A percentile compares a stretch with the other conserved stretches of the same genome.
These are phyloP conservation scores for Antrozous pallidus DNA, from an alignment of 2,797 vertebrate genomes.

Conservation along the genomic window DNA sequence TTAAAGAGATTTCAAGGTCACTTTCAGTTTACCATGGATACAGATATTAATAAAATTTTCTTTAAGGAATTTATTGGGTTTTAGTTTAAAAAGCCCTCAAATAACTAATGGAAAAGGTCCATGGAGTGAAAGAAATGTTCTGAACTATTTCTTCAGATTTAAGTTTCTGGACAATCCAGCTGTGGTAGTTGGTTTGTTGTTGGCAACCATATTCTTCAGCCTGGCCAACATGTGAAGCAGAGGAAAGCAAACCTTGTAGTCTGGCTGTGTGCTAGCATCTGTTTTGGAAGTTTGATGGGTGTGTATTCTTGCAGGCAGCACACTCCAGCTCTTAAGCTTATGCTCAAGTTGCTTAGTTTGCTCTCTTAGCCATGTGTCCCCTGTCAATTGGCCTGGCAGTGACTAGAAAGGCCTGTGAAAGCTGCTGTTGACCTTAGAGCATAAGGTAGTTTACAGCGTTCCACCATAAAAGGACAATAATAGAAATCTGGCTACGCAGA, in stretches of 20 bases:
- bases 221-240: neutral
- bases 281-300: constrained; percentile 1
- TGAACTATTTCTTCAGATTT: constrained; percentile 1
- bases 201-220: neutral
- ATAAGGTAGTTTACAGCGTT: neutral
- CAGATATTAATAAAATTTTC: constrained; percentile 20
- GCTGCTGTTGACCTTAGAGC: neutral
- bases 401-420: neutral
- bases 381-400: neutral
- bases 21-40: neutral
- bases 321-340: neutral
- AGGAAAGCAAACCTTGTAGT: neutral
- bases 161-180: neutral
- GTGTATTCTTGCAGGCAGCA: neutral
- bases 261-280: neutral
- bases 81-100: neutral
- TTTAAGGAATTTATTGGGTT: neutral
- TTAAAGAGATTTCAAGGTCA: neutral
- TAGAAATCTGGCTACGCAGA: neutral
- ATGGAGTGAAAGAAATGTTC: neutral
- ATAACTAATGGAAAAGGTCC: neutral
- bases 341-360: neutral
- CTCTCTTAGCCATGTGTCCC: neutral
- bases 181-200: neutral
- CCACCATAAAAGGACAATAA: neutral